Base-by-base conservation (phyloP, 2,888 invertebrate species). In the Hofmannophila pseudospretella region DNA sequence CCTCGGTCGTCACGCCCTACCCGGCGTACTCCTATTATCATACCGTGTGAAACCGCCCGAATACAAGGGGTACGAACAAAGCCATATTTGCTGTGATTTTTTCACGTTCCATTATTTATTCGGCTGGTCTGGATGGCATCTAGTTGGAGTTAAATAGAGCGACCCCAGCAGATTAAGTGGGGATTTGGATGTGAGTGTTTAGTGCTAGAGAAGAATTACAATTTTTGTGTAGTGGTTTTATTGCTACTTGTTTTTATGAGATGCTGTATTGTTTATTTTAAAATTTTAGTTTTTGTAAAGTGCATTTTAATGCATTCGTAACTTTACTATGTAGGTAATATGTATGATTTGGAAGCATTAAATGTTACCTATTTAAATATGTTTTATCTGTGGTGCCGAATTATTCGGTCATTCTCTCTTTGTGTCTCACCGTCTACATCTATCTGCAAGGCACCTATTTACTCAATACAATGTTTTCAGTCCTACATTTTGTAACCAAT, bases 31-130 rank as follows among this genome's bases (percentile, higher is more conserved):
- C 58, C 62, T 60, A 20, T 51, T 69, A 70, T 63, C 67, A 67
- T 59, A 64, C 58, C 82, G 82, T 84, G 84, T 78, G 84, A 82
- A 82, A 70, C 61, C 59, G 49, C 53, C 61, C 11, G 12, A 27
- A 27, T 57, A 45, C 41, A 44, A 57, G 65, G 46, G 41, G 44
- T 57, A 23, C n/a, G 62, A 68, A 79, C 72, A 77, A 76, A 73
- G 67, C 63, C 58, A 61, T 68, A 71, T 76, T 71, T 70, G 69
- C 68, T 55, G 65, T 63, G 74, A 72, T 77, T 80, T 77, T 75
- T 78, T 72, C 64, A 60, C 67, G 59, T 69, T 60, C 63, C 32
- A 41, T 41, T 37, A 71, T 80, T 70, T 65, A 62, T 67, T 58
- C 51, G 45, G 51, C 57, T 58, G 51, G 55, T 54, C 51, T 20